Base-by-base conservation (phyloP, 2,888 invertebrate genomes). In the Andrena camellia region DNA sequence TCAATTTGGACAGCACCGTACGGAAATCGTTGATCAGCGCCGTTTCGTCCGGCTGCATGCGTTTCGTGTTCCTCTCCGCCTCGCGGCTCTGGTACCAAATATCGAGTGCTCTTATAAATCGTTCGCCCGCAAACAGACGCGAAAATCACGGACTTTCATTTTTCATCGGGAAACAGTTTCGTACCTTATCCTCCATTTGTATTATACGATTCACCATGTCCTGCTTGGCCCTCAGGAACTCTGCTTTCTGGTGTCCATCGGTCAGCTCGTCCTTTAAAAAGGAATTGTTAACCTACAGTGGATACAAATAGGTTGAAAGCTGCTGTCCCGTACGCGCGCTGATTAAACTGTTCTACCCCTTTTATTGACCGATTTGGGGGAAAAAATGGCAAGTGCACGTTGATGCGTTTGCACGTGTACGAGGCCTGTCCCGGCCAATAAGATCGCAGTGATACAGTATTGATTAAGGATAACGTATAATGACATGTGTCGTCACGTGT, bases 141-240 rank as follows among this genome's bases (percentile, higher is more conserved):
- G 26, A 26, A 17, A 42, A 42, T 42, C 42, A 17, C 42, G 42
- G 13, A 42, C 17, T 42, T 17, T 42, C 17, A 13, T 42, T 17
- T 17, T 4, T 17, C 1, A 17, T 0, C 13, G 42, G 42, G 5
- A 17, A 42, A 42, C 42, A 42, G 4, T 42, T 42, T 42, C 42
- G 42, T 89, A 94, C 94, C 91, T 94, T 94, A 86, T 94, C 94
- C 10, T 93, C 94, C 85, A 94, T 93, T 88, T 93, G 93, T 77
- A 93, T 93, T 63, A 94, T 93, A 52, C 93, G 91, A 84, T 94
- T 94, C 87, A 93, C 92, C 90, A 94, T 92, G 63, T 94, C 93
- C 84, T 94, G 94, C 67, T 93, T 93, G n/a, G 93, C 93, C 54
- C 93, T 90, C 48, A 93, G 77, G 42, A 93, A 81, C 71, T 94